Base-by-base conservation (phyloP, 1,140 invertebrate species). In the Heterodera schachtii region DNA sequence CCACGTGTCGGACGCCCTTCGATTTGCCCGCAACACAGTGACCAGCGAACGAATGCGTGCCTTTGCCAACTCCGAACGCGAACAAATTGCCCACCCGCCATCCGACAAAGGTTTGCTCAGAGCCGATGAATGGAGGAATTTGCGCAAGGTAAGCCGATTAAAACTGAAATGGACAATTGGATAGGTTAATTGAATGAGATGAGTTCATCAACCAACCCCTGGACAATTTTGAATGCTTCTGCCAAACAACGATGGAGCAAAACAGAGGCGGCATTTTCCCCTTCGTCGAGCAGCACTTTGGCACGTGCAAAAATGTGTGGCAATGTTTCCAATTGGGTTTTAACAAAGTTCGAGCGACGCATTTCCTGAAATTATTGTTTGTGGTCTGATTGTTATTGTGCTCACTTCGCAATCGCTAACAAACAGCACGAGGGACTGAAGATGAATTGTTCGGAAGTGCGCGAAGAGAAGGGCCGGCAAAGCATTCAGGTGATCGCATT, bases 361-460 rank as follows among this genome's bases (percentile, higher is more conserved):
- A 71, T 43, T 46, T 71, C 69, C 69, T 71, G 6, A 41, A 71
- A 16, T 13, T 7, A 41, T 69, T 43, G 8, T 9, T 69, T 69
- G 6, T 69, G 67, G 77, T 11, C 41, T 19, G 77, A 79, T 19
- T 16, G 57, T 11, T 31, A 60, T 3, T n/a, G 0, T 64, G 57
- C 13, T 64, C 21, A 57, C 49, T n/a, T 70, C 78, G 0, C 31
- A 43, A 19, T 85, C 70, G 13, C 21, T 66, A 8, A 81, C 31
- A 43, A 46, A 69, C n/a, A 84, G 83, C 6, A 85, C 66, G n/a
- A 83, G 41, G 13, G 82, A 83, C n/a, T 83, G 66, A 5, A 71
- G 49, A 31, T 84, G 82, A 19, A 84, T 44, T n/a, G 86, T 70
- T 69, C 81, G 44, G 44, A 74, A 81, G 83, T 82, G 67, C 19